Evolutionary conservation across 2,888 invertebrate species (phyloP).

Genomic region (Caenorhabditis sp.): DNA sequence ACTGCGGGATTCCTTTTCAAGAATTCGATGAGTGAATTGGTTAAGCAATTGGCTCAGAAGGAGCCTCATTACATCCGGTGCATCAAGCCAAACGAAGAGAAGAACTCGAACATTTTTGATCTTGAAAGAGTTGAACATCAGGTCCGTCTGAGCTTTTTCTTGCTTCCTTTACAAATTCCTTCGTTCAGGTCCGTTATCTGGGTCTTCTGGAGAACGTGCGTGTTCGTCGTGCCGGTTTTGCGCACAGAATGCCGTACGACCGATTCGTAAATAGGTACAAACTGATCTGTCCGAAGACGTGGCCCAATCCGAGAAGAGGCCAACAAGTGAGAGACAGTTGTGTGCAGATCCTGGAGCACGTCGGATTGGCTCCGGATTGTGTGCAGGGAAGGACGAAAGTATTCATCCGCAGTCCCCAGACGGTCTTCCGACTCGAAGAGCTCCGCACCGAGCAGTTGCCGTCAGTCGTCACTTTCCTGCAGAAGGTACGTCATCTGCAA

Average conservation of each 20-base stretch:
- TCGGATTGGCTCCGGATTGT: constrained; percentile 87
- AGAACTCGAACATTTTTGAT: constrained; percentile 90
- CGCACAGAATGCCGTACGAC: constrained; percentile 93
- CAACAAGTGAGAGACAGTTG: constrained; percentile 80
- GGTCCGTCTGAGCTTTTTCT: too few species aligned
- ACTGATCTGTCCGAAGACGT: constrained; percentile 94
- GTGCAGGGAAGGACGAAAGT: constrained; percentile 96
- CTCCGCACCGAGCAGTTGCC: constrained; percentile 90
- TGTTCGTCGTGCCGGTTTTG: constrained; percentile 95
- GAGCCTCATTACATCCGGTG: constrained; percentile 91
- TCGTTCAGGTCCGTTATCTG: constrained; percentile 87
- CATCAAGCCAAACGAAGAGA: constrained; percentile 95
- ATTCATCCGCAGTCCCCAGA: constrained; percentile 93
- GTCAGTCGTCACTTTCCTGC: constrained; percentile 91
- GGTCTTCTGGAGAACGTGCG: constrained; percentile 95
- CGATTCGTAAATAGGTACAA: constrained; percentile 94
- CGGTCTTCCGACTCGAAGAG: constrained; percentile 90
- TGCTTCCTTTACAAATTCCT: too few species aligned
- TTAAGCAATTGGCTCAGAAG: constrained; percentile 88
- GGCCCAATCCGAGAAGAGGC: constrained; percentile 93
- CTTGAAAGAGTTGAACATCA: constrained; percentile 85
- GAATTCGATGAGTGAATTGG: constrained; percentile 90
- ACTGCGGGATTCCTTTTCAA: constrained; percentile 96
- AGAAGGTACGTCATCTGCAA: constrained; percentile 91
- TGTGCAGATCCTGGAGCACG: constrained; percentile 85